These are phyloP conservation scores for Drosophila parvula DNA, from an alignment of 1,140 invertebrate genomes.

Conservation along the genomic window DNA sequence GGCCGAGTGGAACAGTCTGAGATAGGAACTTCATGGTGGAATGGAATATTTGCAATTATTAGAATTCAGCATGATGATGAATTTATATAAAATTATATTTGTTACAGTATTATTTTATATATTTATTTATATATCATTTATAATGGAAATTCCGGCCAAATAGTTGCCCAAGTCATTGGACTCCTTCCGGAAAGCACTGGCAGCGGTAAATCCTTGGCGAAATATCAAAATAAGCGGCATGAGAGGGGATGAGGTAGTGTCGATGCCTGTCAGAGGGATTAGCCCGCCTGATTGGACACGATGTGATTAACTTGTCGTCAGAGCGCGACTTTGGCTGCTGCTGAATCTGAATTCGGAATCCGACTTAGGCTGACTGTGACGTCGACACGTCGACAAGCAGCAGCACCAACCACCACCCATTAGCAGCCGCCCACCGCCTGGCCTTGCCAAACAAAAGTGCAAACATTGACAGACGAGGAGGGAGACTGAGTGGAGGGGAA, in stretches of 20 bases:
- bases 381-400: slow-evolving; percentile 45
- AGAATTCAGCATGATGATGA: too few relatives aligned
- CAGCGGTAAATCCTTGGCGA: background rate
- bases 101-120: too few relatives aligned
- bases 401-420: background rate
- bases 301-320: slow-evolving; percentile 80
- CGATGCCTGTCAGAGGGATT: slow-evolving; percentile 61
- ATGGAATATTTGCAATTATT: too few relatives aligned
- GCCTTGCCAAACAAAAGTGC: slow-evolving; percentile 52
- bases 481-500: background rate
- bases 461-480: slow-evolving; percentile 46
- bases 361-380: slow-evolving; percentile 37
- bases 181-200: background rate
- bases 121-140: too few relatives aligned
- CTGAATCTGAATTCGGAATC: slow-evolving; percentile 34
- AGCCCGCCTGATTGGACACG: slow-evolving; percentile 76
- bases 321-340: slow-evolving; percentile 25
- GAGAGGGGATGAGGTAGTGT: slow-evolving; percentile 7
- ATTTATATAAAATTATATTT: too few relatives aligned
- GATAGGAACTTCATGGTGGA: too few relatives aligned
- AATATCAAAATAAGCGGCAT: slow-evolving; percentile 31
- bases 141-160: background rate
- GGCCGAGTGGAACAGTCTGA: too few relatives aligned
- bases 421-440: slow-evolving; percentile 10
- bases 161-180: background rate